phyloP scores from a whole-genome alignment of 2,797 vertebrate species.

The Alauda arvensis region DNA sequence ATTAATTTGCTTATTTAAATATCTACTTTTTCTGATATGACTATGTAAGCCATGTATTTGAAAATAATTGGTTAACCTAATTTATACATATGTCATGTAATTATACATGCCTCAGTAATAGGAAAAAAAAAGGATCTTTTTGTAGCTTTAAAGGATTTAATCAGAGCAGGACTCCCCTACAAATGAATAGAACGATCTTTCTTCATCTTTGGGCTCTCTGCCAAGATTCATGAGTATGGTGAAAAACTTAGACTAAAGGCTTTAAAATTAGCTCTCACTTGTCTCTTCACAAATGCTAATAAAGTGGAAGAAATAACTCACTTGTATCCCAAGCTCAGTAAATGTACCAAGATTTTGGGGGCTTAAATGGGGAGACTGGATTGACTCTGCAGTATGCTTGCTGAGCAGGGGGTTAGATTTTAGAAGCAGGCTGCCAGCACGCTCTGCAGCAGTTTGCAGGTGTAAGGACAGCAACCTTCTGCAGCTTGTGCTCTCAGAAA shows the following conservation, averaged over 20 bases:
- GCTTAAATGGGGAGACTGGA: not conserved
- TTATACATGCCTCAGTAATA: not conserved
- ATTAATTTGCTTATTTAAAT: not conserved
- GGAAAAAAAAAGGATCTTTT: not conserved
- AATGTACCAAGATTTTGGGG: not conserved
- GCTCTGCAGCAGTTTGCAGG: conserved; percentile 19
- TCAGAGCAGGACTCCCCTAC: not conserved
- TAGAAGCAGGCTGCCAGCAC: not conserved
- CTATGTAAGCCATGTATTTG: not conserved
- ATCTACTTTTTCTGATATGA: not conserved
- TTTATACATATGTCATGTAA: not conserved
- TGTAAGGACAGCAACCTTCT: not conserved
- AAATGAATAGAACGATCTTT: not conserved
- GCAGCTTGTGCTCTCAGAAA: not conserved
- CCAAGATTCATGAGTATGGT: not conserved
- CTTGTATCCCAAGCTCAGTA: not conserved
- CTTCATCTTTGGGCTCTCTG: not conserved
- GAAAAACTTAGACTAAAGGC: not conserved
- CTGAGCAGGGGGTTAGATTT: not conserved
- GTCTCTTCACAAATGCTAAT: not conserved
- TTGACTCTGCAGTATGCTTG: not conserved
- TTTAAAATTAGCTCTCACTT: conserved; percentile 24
- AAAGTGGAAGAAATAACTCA: not conserved
- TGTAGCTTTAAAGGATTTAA: not conserved
- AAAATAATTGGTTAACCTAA: not conserved